Conservation (phyloP, 1,140 invertebrate species). For the Caenorhabditis remanei region DNA sequence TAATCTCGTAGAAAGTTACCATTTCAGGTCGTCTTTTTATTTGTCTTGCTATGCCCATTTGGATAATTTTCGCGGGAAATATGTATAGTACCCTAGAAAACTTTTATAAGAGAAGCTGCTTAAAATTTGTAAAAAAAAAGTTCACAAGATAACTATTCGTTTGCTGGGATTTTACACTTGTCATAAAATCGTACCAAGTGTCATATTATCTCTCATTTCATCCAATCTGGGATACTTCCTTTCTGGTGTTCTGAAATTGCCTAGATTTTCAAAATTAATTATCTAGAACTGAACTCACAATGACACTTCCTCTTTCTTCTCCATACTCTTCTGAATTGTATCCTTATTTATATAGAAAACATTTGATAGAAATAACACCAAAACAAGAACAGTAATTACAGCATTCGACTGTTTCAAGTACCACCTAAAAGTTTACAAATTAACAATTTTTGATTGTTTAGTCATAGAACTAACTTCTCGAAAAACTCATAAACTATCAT, state of each 20-base stretch:
- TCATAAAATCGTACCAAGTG: background rate
- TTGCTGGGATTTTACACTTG: too few species aligned
- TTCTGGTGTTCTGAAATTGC: background rate
- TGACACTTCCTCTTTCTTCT: background rate
- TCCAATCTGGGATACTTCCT: background rate
- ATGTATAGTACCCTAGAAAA: too few species aligned
- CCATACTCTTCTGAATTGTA: background rate
- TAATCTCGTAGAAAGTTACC: background rate
- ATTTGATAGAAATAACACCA: background rate
- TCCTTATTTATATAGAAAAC: background rate
- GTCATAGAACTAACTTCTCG: background rate
- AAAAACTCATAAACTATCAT: background rate
- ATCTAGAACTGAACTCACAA: background rate
- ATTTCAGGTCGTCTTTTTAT: too few species aligned
- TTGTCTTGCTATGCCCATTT: too few species aligned
- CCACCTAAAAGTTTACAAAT: background rate
- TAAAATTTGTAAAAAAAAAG: too few species aligned
- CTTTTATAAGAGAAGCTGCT: too few species aligned
- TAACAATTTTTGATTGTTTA: background rate
- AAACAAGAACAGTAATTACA: background rate
- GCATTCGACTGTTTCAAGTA: slow-evolving; percentile 1
- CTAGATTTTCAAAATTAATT: background rate
- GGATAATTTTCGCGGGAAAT: background rate
- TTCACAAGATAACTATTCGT: too few species aligned
- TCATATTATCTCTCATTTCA: background rate